Conservation (phyloP, 1,140 invertebrate genomes). For the Uloborus diversus region DNA sequence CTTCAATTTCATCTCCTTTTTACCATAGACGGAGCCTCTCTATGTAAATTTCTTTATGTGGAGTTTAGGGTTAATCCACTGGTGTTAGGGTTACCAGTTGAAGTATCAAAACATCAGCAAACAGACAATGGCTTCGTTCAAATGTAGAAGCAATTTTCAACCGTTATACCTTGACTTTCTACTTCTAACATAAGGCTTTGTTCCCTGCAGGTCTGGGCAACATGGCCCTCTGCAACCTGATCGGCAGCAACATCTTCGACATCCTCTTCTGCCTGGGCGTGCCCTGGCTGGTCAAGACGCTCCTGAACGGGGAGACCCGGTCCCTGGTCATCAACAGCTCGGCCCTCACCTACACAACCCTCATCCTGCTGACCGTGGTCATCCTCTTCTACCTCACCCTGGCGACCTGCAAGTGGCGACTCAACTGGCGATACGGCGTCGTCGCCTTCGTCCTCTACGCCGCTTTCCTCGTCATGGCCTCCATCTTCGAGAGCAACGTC, state of each 20-base stretch:
- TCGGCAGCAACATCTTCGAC: slow-evolving; percentile 84
- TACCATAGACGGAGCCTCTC: too few relatives aligned
- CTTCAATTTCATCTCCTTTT: too few relatives aligned
- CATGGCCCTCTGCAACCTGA: slow-evolving; percentile 84
- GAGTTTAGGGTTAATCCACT: too few relatives aligned
- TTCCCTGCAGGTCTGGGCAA: slow-evolving; percentile 62
- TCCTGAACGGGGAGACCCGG: slow-evolving; percentile 57
- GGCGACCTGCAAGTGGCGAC: slow-evolving; percentile 40
- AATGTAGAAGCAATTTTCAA: too few relatives aligned
- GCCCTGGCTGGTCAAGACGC: slow-evolving; percentile 81
- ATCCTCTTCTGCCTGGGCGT: slow-evolving; percentile 82
- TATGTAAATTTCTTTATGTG: too few relatives aligned
- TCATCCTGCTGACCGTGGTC: slow-evolving; percentile 54
- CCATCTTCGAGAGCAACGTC: slow-evolving; percentile 51
- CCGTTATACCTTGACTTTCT: too few relatives aligned
- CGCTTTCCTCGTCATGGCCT: slow-evolving; percentile 31
- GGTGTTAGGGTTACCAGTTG: too few relatives aligned
- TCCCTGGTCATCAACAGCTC: slow-evolving; percentile 56
- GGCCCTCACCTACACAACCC: slow-evolving; percentile 58
- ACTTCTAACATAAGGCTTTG: too few relatives aligned
- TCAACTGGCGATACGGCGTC: slow-evolving; percentile 53
- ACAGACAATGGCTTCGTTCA: too few relatives aligned
- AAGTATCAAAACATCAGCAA: too few relatives aligned
- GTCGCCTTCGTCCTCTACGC: slow-evolving; percentile 48
- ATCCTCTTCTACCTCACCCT: slow-evolving; percentile 35